Base-by-base conservation (phyloP, 2,797 vertebrate species). In the Bradypus variegatus region DNA sequence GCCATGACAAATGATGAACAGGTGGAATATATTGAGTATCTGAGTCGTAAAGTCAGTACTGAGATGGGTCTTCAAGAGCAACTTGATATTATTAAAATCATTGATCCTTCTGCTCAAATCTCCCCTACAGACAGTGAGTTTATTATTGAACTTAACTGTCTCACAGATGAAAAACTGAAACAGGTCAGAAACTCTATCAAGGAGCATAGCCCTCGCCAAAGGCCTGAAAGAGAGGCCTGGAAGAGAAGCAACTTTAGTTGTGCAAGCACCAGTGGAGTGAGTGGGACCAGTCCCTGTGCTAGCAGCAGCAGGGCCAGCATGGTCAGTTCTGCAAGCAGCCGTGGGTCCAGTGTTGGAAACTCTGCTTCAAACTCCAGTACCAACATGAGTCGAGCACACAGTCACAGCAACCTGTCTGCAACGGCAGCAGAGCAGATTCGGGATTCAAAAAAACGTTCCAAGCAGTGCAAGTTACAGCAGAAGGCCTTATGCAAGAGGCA, bases 41-140 rank as follows among this genome's bases (percentile, higher is more conserved):
- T 99, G 95, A 99, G 99, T 96, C 98, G 99, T 55, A 99, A 99
- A 96, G 99, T 99, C 92, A 99, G 99, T 97, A 99, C 98, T 72
- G 99, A 99, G 97, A 99, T 99, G 99, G 99, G 99, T 73, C 98
- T 99, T 94, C 98, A 99, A 93, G 99, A 99, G 95, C 99, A 99
- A 96, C 98, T 99, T 94, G 99, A 99, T 97, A 99, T 99, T 96
- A 99, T 99, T 97, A 99, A 99, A 97, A 99, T 99, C 97, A 99
- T 99, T 92, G 99, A 99, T 97, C 99, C 99, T 41, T 98, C 98
- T 70, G 99, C 99, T 94, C 99, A 99, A 95, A 99, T 99, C 91
- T 99, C 99, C 0, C 99, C 99, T 89, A 99, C 99, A 1, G 99
- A 99, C 97, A 99, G 99, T 86, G 99, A 99, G 97, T 99, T 99